Evolutionary conservation across 2,113 vertebrate genomes (phyloP), one percentile per base, ranked within the genome.

Genomic region (Cepphus grylle): DNA sequence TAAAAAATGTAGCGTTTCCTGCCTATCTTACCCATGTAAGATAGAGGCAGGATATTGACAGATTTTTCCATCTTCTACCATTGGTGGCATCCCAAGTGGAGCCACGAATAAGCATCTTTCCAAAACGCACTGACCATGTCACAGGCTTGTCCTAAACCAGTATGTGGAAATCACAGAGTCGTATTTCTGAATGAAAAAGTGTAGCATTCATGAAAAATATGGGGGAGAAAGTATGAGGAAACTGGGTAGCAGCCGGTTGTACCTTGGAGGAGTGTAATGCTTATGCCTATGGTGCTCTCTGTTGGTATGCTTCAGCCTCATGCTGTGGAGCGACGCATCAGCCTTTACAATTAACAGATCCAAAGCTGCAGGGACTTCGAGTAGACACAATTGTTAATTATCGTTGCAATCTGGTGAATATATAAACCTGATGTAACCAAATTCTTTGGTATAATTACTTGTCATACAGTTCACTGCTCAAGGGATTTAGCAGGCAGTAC

Each of bases 381-480:
- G 34, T 30, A 56, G 81, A 86, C 11, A 6, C 69, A 58, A 13
- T 74, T 53, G 56, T 94, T 91, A 92, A 56, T 92, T 96, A n/a
- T 81, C 8, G 15, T 71, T 84, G 43, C 65, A 85, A 45, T 61
- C 77, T 93, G 77, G 61, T 89, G 79, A 82, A 65, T 87, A 56
- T 36, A 70, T 62, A 82, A 85, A 73, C 49, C 78, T 29, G 58
- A 91, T 85, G 84, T 61, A 95, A 70, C 1, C 0, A 53, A 82
- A 95, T 58, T 94, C 59, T 87, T 88, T 65, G 50, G 45, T 86
- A 40, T 80, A 77, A 85, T 95, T 89, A 94, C 81, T 96, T 95
- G 78, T 91, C 58, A 53, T 61, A 47, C 56, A 76, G 62, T 88
- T 91, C 29, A 11, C 58, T 95, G 74, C 91, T 85, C 83, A 87